A percentile compares a stretch with the other conserved stretches of the same genome.
Conservation (phyloP, 1,140 invertebrate genomes). For the Portunus trituberculatus region DNA sequence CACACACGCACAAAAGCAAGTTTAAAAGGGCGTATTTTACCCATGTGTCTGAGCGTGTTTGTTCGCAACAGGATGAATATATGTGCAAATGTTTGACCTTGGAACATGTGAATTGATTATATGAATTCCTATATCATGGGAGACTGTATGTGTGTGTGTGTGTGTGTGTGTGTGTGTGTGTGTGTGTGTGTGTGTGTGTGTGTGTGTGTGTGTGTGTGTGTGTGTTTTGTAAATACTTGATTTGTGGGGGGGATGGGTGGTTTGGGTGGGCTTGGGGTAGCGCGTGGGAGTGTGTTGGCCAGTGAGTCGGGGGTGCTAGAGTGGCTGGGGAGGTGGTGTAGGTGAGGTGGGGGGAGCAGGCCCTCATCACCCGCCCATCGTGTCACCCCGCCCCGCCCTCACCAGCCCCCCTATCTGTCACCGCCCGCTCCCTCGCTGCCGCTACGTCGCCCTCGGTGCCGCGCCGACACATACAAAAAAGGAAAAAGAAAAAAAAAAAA, state of each 20-base stretch:
- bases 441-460: neutral
- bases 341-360: neutral
- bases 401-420: slow-evolving; percentile 24
- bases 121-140: slow-evolving; percentile 35
- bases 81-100: slow-evolving; percentile 33
- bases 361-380: neutral
- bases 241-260: neutral
- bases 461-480: neutral
- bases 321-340: neutral
- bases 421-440: slow-evolving; percentile 1
- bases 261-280: neutral
- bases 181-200: slow-evolving; percentile 31
- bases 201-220: slow-evolving; percentile 45
- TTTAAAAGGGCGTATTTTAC: neutral
- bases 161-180: slow-evolving; percentile 43
- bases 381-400: neutral
- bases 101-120: neutral
- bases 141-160: slow-evolving; percentile 10
- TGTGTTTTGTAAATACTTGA: neutral
- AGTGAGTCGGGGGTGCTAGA: neutral
- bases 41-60: slow-evolving; percentile 22
- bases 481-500: slow-evolving; percentile 32
- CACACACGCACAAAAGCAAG: neutral
- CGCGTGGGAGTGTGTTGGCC: too few relatives aligned
- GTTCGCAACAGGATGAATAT: slow-evolving; percentile 31